These are phyloP conservation scores for Caligus rogercresseyi DNA, from an alignment of 1,140 invertebrate genomes.

Conservation along the genomic window DNA sequence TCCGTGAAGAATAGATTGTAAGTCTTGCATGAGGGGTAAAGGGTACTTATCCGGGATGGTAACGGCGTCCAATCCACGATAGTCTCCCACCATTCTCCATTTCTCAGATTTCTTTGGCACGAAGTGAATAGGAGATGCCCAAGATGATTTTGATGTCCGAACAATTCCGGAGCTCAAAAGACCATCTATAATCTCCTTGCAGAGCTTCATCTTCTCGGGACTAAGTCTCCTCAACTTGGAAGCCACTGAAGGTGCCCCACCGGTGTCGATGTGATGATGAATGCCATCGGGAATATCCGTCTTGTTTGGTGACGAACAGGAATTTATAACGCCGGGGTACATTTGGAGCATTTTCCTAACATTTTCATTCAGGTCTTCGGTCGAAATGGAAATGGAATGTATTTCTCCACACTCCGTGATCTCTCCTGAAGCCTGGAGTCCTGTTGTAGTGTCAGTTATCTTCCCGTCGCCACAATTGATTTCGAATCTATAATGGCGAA, in stretches of 20 bases:
- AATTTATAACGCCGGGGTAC: too few relatives aligned
- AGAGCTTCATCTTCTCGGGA: neutral
- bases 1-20: constrained; percentile 19
- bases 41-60: constrained; percentile 25
- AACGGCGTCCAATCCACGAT: constrained; percentile 24
- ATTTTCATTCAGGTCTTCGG: too few relatives aligned
- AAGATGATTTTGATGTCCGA: constrained; percentile 20
- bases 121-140: constrained; percentile 25
- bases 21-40: constrained; percentile 24
- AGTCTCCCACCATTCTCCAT: constrained; percentile 25
- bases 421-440: too few relatives aligned
- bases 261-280: constrained; percentile 28
- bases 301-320: too few relatives aligned
- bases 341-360: too few relatives aligned
- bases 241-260: constrained; percentile 4
- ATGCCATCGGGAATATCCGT: neutral
- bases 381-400: too few relatives aligned
- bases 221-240: neutral
- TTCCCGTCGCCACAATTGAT: too few relatives aligned
- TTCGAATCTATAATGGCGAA: too few relatives aligned
- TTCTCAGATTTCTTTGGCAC: constrained; percentile 24
- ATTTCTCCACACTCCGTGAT: too few relatives aligned
- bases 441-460: too few relatives aligned
- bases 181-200: constrained; percentile 5
- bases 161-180: constrained; percentile 12